A percentile compares a stretch with the other conserved stretches of the same genome.
Conservation (phyloP, 2,797 vertebrate species). For the Hoplostethus mediterraneus region DNA sequence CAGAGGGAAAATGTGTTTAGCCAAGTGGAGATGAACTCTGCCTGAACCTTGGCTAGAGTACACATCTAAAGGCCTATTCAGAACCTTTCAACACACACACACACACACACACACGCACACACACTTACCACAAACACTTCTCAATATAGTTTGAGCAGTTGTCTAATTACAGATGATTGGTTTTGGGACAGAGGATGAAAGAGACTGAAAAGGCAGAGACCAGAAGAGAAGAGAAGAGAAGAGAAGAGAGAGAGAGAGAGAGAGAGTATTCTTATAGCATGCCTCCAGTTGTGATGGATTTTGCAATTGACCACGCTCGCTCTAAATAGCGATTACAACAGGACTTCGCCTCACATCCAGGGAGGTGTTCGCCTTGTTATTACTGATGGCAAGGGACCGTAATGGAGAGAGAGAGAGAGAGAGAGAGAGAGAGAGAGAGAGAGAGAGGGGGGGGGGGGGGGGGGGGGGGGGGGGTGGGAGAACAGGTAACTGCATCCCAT, state of each 20-base stretch:
- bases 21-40: conserved; percentile 72
- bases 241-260: conserved; percentile 1
- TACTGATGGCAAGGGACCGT: conserved; percentile 40
- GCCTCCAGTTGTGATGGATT: neutral
- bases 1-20: conserved; percentile 63
- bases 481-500: conserved; percentile 53
- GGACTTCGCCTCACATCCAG: conserved; percentile 12
- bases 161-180: conserved; percentile 80
- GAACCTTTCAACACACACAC: conserved; percentile 65
- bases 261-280: neutral
- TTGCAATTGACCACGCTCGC: conserved; percentile 34
- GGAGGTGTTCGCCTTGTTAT: conserved; percentile 51
- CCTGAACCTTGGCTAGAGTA: conserved; percentile 65
- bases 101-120: conserved; percentile 17
- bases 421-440: conserved; percentile 32
- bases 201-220: conserved; percentile 5
- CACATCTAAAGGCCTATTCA: conserved; percentile 52
- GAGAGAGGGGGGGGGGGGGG: conserved; percentile 8
- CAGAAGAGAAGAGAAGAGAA: conserved; percentile 40
- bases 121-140: conserved; percentile 63
- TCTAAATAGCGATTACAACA: conserved; percentile 26
- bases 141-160: conserved; percentile 70
- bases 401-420: conserved; percentile 44
- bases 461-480: conserved; percentile 7
- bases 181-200: conserved; percentile 53